A percentile compares a stretch with the other conserved stretches of the same genome.
Conservation (phyloP, 2,888 invertebrate species). For the Apoderus coryli region DNA sequence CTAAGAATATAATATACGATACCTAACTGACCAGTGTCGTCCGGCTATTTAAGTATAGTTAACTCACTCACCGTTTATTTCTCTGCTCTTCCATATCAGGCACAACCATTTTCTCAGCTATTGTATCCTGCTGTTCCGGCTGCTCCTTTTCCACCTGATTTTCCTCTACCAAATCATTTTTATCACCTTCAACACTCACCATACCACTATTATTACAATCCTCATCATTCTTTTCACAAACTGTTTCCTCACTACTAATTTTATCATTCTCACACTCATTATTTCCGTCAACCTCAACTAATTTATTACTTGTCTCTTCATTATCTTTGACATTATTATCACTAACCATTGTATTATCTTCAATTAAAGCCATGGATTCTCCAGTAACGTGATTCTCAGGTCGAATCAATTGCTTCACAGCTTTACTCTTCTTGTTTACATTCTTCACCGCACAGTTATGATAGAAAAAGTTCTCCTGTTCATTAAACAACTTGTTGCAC, state of each 20-base stretch:
- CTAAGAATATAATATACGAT: too few relatives aligned
- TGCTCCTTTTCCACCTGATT: constrained; percentile 4
- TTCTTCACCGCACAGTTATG: constrained; percentile 43
- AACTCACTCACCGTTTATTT: too few relatives aligned
- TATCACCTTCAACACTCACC: neutral
- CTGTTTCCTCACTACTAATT: neutral
- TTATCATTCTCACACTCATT: neutral
- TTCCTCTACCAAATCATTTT: constrained; percentile 5
- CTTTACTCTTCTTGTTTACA: constrained; percentile 16
- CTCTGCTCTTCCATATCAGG: too few relatives aligned
- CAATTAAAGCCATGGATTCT: constrained; percentile 18
- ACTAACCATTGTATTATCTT: constrained; percentile 9
- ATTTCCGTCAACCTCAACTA: constrained; percentile 7
- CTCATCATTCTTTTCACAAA: neutral
- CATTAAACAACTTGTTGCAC: constrained; percentile 64
- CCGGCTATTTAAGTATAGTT: too few relatives aligned
- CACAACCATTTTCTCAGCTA: too few relatives aligned
- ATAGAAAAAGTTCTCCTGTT: constrained; percentile 59
- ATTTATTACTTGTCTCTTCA: constrained; percentile 7
- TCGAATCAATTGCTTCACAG: constrained; percentile 20
- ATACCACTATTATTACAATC: neutral
- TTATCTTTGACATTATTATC: constrained; percentile 12
- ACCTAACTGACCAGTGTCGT: too few relatives aligned
- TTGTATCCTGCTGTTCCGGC: too few relatives aligned
- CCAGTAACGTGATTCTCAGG: constrained; percentile 27